These are phyloP conservation scores for Laupala kohalensis DNA, from an alignment of 1,140 invertebrate species.

Conservation along the genomic window DNA sequence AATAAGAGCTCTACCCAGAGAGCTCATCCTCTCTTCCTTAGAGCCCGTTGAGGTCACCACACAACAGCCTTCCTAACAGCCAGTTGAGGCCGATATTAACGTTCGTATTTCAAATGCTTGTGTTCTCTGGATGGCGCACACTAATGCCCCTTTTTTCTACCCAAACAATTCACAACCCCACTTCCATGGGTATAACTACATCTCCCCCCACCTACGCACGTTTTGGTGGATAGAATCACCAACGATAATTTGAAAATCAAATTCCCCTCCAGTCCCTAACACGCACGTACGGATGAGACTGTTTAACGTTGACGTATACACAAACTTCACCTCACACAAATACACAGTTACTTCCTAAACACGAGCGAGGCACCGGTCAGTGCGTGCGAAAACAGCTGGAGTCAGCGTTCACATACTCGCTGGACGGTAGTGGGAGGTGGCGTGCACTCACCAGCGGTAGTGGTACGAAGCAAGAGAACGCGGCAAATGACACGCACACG, in stretches of 20 bases:
- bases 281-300: neutral
- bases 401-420: neutral
- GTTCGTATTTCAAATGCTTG: neutral
- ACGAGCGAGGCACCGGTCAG: too few species aligned
- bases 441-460: too few species aligned
- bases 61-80: too few species aligned
- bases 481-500: neutral
- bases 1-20: too few species aligned
- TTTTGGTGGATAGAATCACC: too few species aligned
- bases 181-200: too few species aligned
- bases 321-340: neutral
- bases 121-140: neutral
- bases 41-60: too few species aligned
- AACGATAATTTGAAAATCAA: neutral
- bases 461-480: neutral
- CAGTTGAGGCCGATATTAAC: neutral
- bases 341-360: neutral
- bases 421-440: too few species aligned
- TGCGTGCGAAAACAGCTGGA: neutral
- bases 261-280: neutral
- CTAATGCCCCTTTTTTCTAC: too few species aligned
- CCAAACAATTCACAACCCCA: too few species aligned
- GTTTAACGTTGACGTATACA: neutral
- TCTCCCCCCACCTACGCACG: too few species aligned
- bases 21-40: too few species aligned